Conservation (phyloP, 2,797 vertebrate species). For the Rhabdophis nuchalis region DNA sequence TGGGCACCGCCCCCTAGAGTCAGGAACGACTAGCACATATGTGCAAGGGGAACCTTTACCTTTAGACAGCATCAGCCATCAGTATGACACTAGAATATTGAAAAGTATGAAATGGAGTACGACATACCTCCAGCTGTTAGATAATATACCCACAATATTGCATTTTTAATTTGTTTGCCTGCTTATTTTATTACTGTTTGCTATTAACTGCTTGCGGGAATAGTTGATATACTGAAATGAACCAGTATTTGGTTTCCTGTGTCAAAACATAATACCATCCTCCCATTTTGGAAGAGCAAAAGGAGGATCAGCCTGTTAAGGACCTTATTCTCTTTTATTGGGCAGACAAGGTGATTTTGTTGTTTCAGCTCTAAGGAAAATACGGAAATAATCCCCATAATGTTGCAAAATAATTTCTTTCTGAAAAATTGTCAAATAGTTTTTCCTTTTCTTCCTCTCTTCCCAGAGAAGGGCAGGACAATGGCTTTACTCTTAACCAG, state of each 20-base stretch:
- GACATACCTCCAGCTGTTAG: neutral
- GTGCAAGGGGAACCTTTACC: too few species aligned
- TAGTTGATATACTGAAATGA: neutral
- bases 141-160: neutral
- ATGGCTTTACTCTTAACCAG: neutral
- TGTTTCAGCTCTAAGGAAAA: neutral
- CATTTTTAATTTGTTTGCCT: neutral
- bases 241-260: neutral
- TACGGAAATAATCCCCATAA: neutral
- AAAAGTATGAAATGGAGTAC: neutral
- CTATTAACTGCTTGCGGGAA: neutral
- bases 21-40: too few species aligned
- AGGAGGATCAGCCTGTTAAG: neutral
- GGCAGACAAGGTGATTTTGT: neutral
- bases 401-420: neutral
- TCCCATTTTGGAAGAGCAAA: neutral
- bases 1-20: too few species aligned
- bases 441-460: neutral
- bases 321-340: neutral
- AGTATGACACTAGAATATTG: neutral
- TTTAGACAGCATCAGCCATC: neutral
- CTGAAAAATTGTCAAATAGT: neutral
- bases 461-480: neutral
- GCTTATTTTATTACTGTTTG: neutral
- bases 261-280: neutral